phyloP scores from a whole-genome alignment of 2,113 vertebrate species.

The Pseudorasbora parva region DNA sequence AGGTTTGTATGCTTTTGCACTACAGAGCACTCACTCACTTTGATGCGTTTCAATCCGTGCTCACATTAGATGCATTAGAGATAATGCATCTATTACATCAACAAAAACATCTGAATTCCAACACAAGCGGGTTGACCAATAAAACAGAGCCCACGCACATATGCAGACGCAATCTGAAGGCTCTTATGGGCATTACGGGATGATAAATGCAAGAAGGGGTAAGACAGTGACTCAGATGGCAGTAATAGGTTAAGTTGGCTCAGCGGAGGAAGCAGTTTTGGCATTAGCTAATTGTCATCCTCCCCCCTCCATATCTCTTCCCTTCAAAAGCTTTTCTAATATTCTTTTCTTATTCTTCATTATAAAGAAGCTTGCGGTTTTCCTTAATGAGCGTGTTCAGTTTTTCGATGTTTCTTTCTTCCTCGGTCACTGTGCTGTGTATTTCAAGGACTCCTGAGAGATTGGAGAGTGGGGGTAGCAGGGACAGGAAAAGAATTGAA shows the following conservation, averaged over 20 bases:
- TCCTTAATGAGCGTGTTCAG: not conserved
- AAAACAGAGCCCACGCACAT: not conserved
- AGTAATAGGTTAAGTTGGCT: not conserved
- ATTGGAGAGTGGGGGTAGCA: slow-evolving; percentile 41
- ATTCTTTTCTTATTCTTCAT: not conserved
- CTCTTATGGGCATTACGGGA: slow-evolving; percentile 5
- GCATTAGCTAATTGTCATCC: slow-evolving; percentile 54
- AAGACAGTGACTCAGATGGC: not conserved
- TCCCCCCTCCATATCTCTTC: not conserved
- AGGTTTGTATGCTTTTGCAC: not conserved
- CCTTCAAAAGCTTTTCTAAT: slow-evolving; percentile 16
- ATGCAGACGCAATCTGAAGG: not conserved
- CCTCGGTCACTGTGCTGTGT: slow-evolving; percentile 44
- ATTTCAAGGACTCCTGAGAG: slow-evolving; percentile 53
- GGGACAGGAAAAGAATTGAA: slow-evolving; percentile 59
- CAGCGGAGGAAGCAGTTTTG: slow-evolving; percentile 24
- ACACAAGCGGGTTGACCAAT: not conserved
- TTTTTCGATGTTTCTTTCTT: slow-evolving; percentile 15
- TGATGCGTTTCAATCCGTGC: not conserved
- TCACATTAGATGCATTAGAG: slow-evolving; percentile 24
- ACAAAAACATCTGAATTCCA: slow-evolving; percentile 15
- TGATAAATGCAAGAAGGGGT: not conserved
- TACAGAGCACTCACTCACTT: not conserved
- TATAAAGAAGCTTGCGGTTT: not conserved
- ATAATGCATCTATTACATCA: slow-evolving; percentile 23